Evolutionary conservation across 1,140 invertebrate species (phyloP).

Genomic region (Cydia strobilella): DNA sequence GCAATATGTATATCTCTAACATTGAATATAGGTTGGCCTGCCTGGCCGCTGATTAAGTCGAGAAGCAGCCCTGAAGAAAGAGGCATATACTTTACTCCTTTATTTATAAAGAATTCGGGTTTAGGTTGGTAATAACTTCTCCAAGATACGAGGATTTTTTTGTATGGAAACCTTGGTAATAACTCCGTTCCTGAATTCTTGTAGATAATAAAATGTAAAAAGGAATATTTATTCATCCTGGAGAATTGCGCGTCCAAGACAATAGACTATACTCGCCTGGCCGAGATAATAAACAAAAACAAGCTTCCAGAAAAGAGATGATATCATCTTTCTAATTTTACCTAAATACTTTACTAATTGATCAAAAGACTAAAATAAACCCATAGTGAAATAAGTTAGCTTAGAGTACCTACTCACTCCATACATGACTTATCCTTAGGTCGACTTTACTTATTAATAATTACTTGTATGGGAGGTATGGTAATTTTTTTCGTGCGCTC

Average conservation of each 20-base stretch:
- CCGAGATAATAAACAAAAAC: constrained; percentile 11
- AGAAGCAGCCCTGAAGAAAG: background rate
- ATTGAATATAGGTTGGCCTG: too few relatives aligned
- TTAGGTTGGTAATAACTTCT: background rate
- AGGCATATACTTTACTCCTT: background rate
- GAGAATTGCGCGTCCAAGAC: background rate
- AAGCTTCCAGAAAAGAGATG: background rate
- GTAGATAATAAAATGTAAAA: background rate
- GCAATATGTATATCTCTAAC: too few relatives aligned
- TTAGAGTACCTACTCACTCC: too few relatives aligned
- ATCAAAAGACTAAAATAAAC: too few relatives aligned
- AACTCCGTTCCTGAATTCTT: background rate
- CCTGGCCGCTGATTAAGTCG: too few relatives aligned
- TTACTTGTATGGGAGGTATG: too few relatives aligned
- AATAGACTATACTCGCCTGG: constrained; percentile 2
- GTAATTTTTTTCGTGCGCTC: too few relatives aligned
- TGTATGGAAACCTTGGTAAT: background rate
- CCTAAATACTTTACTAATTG: background rate
- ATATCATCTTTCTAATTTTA: background rate
- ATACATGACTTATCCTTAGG: too few relatives aligned
- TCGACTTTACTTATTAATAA: too few relatives aligned
- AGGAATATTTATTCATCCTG: constrained; percentile 1
- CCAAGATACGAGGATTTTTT: background rate
- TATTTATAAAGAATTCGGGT: background rate
- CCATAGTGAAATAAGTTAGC: too few relatives aligned